Percentiles rank a stretch among this genome's conserved stretches.
phyloP scores from a whole-genome alignment of 2,113 vertebrate species.

The Suricata suricatta region DNA sequence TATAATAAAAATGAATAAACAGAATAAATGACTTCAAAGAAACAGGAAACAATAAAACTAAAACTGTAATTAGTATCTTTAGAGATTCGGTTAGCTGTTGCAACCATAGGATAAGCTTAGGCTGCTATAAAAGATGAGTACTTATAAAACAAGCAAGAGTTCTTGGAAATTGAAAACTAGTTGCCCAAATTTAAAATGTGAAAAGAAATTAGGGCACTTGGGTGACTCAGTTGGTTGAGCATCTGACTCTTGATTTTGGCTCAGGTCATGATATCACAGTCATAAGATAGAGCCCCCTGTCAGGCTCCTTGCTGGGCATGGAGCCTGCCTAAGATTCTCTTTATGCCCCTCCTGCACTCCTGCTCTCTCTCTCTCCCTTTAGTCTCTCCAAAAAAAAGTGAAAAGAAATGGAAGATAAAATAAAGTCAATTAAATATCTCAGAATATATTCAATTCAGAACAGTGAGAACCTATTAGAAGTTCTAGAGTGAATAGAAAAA shows the following conservation, averaged over 20 bases:
- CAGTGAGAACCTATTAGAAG: neutral
- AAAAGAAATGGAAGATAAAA: constrained; percentile 22
- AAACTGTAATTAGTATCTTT: neutral
- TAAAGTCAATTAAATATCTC: neutral
- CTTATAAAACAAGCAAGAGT: neutral
- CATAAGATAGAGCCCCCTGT: no score
- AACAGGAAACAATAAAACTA: neutral
- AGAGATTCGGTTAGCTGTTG: neutral
- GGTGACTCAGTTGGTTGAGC: no score
- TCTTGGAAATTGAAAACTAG: neutral
- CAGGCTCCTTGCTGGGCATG: no score
- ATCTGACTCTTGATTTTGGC: no score
- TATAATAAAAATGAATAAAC: neutral
- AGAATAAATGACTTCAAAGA: neutral
- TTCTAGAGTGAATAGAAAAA: neutral
- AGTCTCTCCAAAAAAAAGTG: neutral
- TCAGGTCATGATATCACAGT: no score
- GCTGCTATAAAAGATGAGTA: neutral
- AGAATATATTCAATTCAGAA: neutral
- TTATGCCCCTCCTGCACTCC: no score
- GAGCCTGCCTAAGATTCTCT: no score
- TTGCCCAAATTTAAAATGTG: neutral
- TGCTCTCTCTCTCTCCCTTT: no score
- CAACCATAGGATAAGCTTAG: neutral
- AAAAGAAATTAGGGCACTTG: neutral